A percentile compares a stretch with the other conserved stretches of the same genome.
Evolutionary conservation across 2,888 invertebrate species (phyloP).

Genomic region (Timema cristinae): DNA sequence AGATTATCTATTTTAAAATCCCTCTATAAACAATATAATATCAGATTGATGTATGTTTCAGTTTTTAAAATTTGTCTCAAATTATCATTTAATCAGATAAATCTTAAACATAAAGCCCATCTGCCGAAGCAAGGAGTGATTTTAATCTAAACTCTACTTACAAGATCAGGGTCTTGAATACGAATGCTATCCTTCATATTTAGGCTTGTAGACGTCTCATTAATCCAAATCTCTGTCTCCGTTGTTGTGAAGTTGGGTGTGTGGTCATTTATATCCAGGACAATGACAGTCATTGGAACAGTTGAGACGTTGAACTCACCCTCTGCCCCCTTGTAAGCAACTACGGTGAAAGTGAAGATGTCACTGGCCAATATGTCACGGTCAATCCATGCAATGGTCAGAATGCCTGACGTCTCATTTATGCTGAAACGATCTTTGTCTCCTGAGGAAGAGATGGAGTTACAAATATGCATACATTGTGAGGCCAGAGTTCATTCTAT

Average conservation of each 20-base stretch:
- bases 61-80: too few species aligned
- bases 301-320: neutral
- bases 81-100: too few species aligned
- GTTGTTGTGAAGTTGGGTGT: conserved; percentile 5
- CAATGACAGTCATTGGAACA: conserved; percentile 1
- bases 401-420: neutral
- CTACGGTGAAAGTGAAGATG: neutral
- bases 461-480: too few species aligned
- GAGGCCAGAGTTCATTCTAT: too few species aligned
- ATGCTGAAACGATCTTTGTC: neutral
- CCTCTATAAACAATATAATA: too few species aligned
- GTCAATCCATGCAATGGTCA: neutral
- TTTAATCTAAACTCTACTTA: neutral
- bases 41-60: too few species aligned
- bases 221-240: conserved; percentile 8
- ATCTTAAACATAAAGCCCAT: too few species aligned
- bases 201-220: neutral
- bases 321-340: neutral
- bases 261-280: conserved; percentile 12
- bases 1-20: too few species aligned
- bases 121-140: too few species aligned
- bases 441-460: neutral
- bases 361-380: conserved; percentile 8
- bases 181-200: neutral
- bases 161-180: conserved; percentile 8